A percentile compares a stretch with the other conserved stretches of the same genome.
Evolutionary conservation across 2,113 vertebrate species (phyloP).

Genomic region (Amazona vittata): DNA sequence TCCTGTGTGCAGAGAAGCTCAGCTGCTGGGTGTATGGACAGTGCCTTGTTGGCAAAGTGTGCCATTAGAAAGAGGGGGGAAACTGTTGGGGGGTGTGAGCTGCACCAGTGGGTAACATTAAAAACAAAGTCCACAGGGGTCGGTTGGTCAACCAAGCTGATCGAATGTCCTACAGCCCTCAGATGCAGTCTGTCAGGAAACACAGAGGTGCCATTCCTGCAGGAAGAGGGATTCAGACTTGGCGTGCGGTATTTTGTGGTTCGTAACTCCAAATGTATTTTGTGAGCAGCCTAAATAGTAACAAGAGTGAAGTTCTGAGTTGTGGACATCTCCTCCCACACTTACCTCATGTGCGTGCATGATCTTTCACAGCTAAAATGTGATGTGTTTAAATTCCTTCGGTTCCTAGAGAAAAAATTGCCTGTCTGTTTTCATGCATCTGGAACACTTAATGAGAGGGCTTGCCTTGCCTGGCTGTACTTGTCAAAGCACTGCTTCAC

Average conservation of each 20-base stretch:
- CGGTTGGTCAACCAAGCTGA: neutral
- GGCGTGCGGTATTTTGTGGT: neutral
- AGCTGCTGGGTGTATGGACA: neutral
- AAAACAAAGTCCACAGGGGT: neutral
- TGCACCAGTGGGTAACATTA: neutral
- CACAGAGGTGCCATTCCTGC: neutral
- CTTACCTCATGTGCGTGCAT: fast-evolving
- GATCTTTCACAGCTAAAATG: neutral
- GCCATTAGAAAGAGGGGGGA: neutral
- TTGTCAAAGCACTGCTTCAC: neutral
- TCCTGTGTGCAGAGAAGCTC: neutral
- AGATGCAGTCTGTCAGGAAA: neutral
- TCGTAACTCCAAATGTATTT: neutral
- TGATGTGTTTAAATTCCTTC: neutral
- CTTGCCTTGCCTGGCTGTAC: neutral
- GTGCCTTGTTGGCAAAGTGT: neutral
- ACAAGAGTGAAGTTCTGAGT: neutral
- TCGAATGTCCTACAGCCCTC: neutral
- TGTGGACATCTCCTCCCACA: neutral
- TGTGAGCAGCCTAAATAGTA: neutral
- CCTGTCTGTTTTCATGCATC: neutral
- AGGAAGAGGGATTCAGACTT: neutral
- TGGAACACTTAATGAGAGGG: neutral
- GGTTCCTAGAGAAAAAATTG: neutral
- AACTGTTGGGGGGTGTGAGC: neutral